Base-by-base conservation (phyloP, 1,140 invertebrate genomes). In the Anoplophora glabripennis region DNA sequence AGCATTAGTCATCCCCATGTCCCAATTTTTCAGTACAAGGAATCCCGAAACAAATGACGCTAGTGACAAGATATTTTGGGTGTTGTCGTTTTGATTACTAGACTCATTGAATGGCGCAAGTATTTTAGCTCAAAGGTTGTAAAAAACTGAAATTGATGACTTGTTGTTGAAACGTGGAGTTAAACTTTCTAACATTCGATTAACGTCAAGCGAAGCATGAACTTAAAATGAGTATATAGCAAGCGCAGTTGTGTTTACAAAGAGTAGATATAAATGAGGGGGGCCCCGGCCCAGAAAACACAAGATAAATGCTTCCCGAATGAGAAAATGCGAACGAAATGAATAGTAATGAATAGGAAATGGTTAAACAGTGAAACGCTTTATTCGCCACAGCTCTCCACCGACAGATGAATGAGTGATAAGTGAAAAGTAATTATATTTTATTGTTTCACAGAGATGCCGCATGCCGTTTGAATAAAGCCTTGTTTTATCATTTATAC, bases 361-460 rank as follows among this genome's bases (percentile, higher is more conserved):
- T 66, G 65, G 67, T 68, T 68, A 65, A 71, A 71, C 68, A 70
- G 62, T 66, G 68, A 56, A 67, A 65, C 53, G 66, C 69, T 71
- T 71, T 70, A 70, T 71, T 68, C 65, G 63, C 56, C 59, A 61
- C 67, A 57, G 61, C 36, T 60, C 48, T 55, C 46, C 58, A 40
- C 52, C 40, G 18, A 63, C 64, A 69, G 67, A 70, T 67, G 68
- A 72, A 66, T 70, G 68, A 72, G 61, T 70, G 70, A 72, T 72
- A 72, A 72, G 68, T 72, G 66, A 72, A 72, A 68, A 62, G 68
- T 70, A 72, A 72, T 72, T 72, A 70, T 64, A 67, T 70, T 72
- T 72, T 70, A 72, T 72, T 72, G 70, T 72, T 70, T 72, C 42
- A 52, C 17, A 33, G 54, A 55, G 52, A 59, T 59, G 57, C 57